Evolutionary conservation across 2,113 vertebrate species (phyloP).

Genomic region (Cricetomys ansorgei): DNA sequence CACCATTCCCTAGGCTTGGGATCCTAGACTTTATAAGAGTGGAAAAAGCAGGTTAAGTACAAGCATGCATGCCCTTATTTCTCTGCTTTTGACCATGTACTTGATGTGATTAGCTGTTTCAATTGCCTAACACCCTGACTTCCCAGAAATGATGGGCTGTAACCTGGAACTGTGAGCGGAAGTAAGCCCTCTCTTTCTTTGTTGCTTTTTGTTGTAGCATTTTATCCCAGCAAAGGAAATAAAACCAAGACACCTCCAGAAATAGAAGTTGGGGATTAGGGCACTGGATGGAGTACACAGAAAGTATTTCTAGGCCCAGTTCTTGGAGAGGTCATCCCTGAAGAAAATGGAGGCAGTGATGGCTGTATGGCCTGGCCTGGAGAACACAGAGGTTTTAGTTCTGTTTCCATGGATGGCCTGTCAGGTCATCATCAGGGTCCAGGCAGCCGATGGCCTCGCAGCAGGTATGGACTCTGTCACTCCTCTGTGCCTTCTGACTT

Average conservation of each 20-base stretch:
- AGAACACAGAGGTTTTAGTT: neutral
- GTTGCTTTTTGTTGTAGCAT: neutral
- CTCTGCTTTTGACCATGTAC: neutral
- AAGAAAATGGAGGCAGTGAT: neutral
- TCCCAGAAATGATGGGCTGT: no score
- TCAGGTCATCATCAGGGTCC: neutral
- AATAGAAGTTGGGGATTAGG: neutral
- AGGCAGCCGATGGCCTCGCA: neutral
- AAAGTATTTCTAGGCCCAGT: neutral
- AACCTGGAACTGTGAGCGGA: neutral
- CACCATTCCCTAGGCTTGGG: neutral
- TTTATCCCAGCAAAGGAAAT: neutral
- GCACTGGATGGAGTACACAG: no score
- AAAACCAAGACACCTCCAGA: no score
- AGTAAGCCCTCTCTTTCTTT: no score
- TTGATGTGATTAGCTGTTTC: neutral
- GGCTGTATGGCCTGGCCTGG: fast-evolving
- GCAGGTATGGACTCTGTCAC: fast-evolving
- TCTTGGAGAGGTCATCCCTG: neutral
- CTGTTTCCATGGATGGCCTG: neutral
- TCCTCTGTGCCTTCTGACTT: neutral
- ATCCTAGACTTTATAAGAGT: neutral
- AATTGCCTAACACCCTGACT: neutral
- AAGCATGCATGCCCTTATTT: neutral
- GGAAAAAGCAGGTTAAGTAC: neutral